Evolutionary conservation across 1,140 invertebrate species (phyloP).

Genomic region (Globodera rostochiensis): DNA sequence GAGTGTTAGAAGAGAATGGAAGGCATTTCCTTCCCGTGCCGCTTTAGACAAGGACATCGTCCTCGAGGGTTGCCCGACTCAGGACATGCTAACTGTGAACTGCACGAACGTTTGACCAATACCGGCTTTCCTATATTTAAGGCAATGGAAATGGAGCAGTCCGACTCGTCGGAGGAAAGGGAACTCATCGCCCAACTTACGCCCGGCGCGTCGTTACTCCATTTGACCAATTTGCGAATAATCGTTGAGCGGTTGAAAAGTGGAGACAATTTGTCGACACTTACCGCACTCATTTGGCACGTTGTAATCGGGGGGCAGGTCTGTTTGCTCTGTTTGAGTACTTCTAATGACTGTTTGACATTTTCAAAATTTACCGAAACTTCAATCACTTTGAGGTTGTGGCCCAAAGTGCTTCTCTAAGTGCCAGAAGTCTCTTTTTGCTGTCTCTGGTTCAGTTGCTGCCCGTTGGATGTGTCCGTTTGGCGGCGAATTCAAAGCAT

Average conservation of each 20-base stretch:
- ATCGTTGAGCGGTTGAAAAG: slow-evolving; percentile 9
- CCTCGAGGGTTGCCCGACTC: slow-evolving; percentile 37
- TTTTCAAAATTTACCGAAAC: slow-evolving; percentile 19
- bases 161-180: slow-evolving; percentile 31
- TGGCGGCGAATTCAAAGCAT: slow-evolving; percentile 26
- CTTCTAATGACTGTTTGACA: slow-evolving; percentile 11
- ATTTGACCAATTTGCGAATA: slow-evolving; percentile 24
- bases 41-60: slow-evolving; percentile 22
- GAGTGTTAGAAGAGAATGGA: neutral
- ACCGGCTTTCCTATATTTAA: slow-evolving; percentile 1
- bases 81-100: slow-evolving; percentile 41
- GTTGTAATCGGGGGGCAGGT: slow-evolving; percentile 46
- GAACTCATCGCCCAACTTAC: slow-evolving; percentile 40
- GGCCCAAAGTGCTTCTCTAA: slow-evolving; percentile 28
- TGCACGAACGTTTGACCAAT: neutral
- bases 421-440: slow-evolving; percentile 35
- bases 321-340: neutral
- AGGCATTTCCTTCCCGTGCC: no score
- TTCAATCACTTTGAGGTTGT: slow-evolving; percentile 33
- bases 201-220: slow-evolving; percentile 18
- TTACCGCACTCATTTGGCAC: slow-evolving; percentile 38
- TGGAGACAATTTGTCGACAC: neutral
- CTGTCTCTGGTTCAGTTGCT: slow-evolving; percentile 44
- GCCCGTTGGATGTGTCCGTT: slow-evolving; percentile 41
- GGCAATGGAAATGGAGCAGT: slow-evolving; percentile 42